Percentiles rank a stretch among this genome's conserved stretches.
phyloP scores from a whole-genome alignment of 2,888 invertebrate genomes.

The Cetonia aurata region DNA sequence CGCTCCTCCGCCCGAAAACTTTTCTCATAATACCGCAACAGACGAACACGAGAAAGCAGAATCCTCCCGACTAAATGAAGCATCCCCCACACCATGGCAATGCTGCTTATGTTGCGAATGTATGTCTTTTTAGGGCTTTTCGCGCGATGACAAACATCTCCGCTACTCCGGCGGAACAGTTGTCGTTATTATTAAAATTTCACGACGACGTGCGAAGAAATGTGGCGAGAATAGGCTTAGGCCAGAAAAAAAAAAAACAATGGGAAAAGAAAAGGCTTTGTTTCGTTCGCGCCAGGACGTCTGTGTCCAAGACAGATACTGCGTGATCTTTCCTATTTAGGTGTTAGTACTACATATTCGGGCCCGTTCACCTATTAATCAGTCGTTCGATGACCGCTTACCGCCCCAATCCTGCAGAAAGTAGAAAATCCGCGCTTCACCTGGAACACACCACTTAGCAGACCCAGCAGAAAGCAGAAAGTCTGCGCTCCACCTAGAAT shows the following conservation, averaged over 20 bases:
- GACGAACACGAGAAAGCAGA: conserved; percentile 7
- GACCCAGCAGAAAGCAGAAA: too few relatives aligned
- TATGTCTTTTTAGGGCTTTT: background rate
- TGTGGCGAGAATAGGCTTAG: background rate
- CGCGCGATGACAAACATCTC: conserved; percentile 8
- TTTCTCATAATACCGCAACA: conserved; percentile 36
- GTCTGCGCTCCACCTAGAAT: too few relatives aligned
- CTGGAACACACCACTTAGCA: too few relatives aligned
- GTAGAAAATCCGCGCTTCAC: too few relatives aligned
- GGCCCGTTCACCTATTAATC: too few relatives aligned
- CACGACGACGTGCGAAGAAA: background rate
- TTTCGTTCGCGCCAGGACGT: too few relatives aligned
- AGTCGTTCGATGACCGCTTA: too few relatives aligned
- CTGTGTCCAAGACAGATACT: too few relatives aligned
- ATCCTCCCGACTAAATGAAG: conserved; percentile 15
- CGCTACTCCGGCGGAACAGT: background rate
- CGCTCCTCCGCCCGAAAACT: conserved; percentile 26
- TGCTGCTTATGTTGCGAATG: conserved; percentile 9
- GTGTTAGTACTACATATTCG: too few relatives aligned
- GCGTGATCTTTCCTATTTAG: too few relatives aligned
- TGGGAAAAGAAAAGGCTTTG: background rate
- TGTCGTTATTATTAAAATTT: conserved; percentile 11
- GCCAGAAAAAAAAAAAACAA: background rate
- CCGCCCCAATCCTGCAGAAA: too few relatives aligned
- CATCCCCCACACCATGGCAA: background rate